These are phyloP conservation scores for Scaptomyza pallida DNA, from an alignment of 1,140 invertebrate species.

Conservation along the genomic window DNA sequence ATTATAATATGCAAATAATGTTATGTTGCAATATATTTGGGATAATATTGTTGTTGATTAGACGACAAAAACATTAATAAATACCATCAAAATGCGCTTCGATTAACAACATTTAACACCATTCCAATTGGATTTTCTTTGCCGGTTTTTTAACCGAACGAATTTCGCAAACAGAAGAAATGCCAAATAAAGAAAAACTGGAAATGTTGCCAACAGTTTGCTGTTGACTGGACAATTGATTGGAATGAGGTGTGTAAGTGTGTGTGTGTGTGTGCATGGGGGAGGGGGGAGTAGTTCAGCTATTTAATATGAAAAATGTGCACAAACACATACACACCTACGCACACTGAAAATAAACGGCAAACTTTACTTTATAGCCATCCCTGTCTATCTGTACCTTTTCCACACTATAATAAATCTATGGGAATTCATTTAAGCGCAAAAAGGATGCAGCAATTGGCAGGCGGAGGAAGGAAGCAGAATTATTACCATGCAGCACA, in stretches of 20 bases:
- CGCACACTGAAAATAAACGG: background rate
- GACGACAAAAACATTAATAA: too few relatives aligned
- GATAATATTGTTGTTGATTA: too few relatives aligned
- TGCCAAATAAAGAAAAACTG: constrained; percentile 5
- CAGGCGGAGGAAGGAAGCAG: constrained; percentile 20
- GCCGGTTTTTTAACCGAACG: too few relatives aligned
- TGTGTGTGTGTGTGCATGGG: too few relatives aligned
- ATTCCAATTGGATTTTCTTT: too few relatives aligned
- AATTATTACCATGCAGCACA: constrained; percentile 29
- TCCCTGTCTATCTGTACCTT: background rate
- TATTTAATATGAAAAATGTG: constrained; percentile 14
- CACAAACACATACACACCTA: background rate
- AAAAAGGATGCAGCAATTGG: constrained; percentile 43
- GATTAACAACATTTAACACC: too few relatives aligned
- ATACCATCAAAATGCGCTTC: too few relatives aligned
- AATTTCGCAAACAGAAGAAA: too few relatives aligned
- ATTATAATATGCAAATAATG: too few relatives aligned
- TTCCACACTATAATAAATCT: constrained; percentile 22
- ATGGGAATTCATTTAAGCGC: constrained; percentile 46
- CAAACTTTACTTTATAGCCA: constrained; percentile 10
- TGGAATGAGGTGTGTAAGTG: too few relatives aligned
- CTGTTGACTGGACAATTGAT: background rate
- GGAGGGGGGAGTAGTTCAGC: constrained; percentile 7
- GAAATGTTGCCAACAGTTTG: constrained; percentile 38
- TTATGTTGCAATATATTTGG: too few relatives aligned